Evolutionary conservation across 2,888 invertebrate species (phyloP).

Genomic region (Patella caerulea): DNA sequence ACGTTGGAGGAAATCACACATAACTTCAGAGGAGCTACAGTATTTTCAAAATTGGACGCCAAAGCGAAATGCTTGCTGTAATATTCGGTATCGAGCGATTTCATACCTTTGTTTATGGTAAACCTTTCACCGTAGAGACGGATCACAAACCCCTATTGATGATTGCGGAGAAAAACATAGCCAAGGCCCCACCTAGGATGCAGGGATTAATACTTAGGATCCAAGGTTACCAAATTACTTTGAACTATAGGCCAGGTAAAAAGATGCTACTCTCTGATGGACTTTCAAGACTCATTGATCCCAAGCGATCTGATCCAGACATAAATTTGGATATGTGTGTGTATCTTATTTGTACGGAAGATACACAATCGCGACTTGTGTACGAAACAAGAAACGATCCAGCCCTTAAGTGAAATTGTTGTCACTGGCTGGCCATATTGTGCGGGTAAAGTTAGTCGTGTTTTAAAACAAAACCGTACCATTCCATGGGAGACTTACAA

Average conservation of each 20-base stretch:
- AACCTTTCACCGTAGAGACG: neutral
- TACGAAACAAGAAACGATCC: neutral
- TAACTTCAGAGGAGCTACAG: neutral
- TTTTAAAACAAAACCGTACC: neutral
- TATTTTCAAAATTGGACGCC: neutral
- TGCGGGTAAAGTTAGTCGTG: neutral
- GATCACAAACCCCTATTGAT: neutral
- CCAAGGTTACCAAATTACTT: neutral
- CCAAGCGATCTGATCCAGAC: neutral
- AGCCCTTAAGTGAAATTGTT: neutral
- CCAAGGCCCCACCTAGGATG: neutral
- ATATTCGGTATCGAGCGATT: neutral
- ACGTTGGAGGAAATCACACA: neutral
- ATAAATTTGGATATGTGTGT: neutral
- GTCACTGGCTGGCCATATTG: neutral
- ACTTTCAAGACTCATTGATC: neutral
- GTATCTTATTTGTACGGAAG: neutral
- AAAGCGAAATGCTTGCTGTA: neutral
- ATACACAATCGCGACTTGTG: neutral
- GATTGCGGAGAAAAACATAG: neutral
- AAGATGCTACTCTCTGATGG: neutral
- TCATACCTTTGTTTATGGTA: neutral
- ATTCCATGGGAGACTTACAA: neutral
- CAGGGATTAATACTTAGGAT: neutral
- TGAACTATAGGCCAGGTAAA: neutral